Evolutionary conservation across 2,888 invertebrate genomes (phyloP), one percentile per base, ranked within the genome.

Genomic region (Euplexia lucipara): DNA sequence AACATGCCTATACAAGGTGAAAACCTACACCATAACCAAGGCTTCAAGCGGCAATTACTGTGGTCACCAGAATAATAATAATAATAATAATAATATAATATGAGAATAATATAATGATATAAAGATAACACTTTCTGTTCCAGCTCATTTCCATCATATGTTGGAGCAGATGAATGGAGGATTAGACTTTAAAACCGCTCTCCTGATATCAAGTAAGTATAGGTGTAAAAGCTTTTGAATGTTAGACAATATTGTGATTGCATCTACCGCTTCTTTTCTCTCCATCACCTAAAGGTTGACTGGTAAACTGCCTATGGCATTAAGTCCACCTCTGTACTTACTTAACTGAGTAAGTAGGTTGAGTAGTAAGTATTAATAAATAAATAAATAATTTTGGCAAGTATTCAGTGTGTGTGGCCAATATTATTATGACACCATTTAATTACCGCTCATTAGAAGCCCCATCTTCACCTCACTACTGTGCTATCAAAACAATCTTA

Each of bases 61-160:
- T n/a, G n/a, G n/a, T n/a, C n/a, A n/a, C n/a, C n/a, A n/a, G n/a
- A n/a, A n/a, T n/a, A n/a, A n/a, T n/a, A n/a, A n/a, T n/a, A n/a
- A n/a, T n/a, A n/a, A n/a, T n/a, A n/a, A n/a, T n/a, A n/a, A n/a
- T n/a, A n/a, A n/a, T n/a, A n/a, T n/a, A n/a, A n/a, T n/a, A n/a
- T n/a, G 30, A 1, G 14, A 16, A 39, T 14, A 10, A 14, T 6
- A 34, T 2, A 45, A 9, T 22, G 18, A 22, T 56, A 42, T 22
- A 41, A 44, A 6, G 1, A 39, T 6, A 1, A n/a, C 56, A 5
- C 47, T 70, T 78, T 52, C 7, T 61, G 76, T 96, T 96, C 72
- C 92, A 96, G 99, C 99, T 54, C 99, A 99, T 94, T 97, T 99
- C 84, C 99, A 99, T 94, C 99, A 99, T 85, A 96, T 99, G 90